These are phyloP conservation scores for Mactromeris polynyma DNA, from an alignment of 2,888 invertebrate genomes.

Conservation along the genomic window DNA sequence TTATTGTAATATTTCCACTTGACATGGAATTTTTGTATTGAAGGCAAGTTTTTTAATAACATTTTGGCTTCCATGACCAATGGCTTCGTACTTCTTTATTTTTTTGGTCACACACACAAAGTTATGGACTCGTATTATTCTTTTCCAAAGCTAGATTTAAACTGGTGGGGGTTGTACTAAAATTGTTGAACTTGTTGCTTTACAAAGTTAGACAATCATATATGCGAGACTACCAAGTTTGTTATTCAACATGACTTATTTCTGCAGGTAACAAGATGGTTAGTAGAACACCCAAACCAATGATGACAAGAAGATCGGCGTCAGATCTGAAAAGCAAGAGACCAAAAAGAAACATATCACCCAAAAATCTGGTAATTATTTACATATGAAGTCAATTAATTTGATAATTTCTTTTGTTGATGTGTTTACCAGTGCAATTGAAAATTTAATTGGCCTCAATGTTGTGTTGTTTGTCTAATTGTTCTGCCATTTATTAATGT, in stretches of 20 bases:
- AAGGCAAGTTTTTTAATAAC: background rate
- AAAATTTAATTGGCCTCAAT: too few species aligned
- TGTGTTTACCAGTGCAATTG: too few species aligned
- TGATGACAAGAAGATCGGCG: conserved; percentile 56
- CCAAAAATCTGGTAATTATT: conserved; percentile 71
- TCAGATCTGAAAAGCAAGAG: conserved; percentile 63
- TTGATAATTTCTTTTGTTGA: too few species aligned
- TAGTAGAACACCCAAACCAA: conserved; percentile 47
- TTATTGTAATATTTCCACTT: background rate
- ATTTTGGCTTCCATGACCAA: background rate
- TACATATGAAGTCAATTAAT: background rate
- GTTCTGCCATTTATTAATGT: too few species aligned
- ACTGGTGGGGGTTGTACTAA: background rate
- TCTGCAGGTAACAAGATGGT: conserved; percentile 41
- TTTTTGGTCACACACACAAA: background rate
- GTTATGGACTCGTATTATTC: background rate
- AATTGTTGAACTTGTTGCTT: background rate
- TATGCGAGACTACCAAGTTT: background rate
- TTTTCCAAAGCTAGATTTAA: background rate
- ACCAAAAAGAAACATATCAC: conserved; percentile 77
- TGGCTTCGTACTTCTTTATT: background rate
- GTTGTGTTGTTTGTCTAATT: too few species aligned
- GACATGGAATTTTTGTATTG: too few species aligned
- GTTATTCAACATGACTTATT: background rate
- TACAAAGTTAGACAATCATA: too few species aligned